Conservation (phyloP, 2,888 invertebrate genomes). For the Nomada lathburiana region DNA sequence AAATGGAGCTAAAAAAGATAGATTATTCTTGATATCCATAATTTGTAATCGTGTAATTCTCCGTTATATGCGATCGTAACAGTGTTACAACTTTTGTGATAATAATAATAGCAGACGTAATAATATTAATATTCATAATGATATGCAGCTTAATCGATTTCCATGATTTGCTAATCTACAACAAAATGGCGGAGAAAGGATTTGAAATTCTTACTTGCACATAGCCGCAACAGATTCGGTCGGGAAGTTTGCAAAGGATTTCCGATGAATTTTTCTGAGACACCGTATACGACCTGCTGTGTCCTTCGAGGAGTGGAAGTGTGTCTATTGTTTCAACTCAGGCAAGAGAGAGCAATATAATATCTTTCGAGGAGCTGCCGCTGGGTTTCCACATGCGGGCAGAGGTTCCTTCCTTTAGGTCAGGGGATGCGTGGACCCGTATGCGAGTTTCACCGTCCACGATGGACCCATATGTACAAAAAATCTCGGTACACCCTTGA, state of each 20-base stretch:
- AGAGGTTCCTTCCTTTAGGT: slow-evolving; percentile 58
- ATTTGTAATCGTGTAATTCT: too few relatives aligned
- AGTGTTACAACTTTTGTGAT: too few relatives aligned
- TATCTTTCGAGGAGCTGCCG: slow-evolving; percentile 71
- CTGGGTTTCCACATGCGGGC: slow-evolving; percentile 77
- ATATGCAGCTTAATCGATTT: too few relatives aligned
- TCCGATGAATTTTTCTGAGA: slow-evolving; percentile 44
- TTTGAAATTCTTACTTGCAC: neutral
- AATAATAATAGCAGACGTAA: too few relatives aligned
- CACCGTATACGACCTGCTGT: slow-evolving; percentile 44
- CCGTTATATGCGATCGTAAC: too few relatives aligned
- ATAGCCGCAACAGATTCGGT: neutral
- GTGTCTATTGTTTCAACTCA: slow-evolving; percentile 78
- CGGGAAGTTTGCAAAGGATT: neutral
- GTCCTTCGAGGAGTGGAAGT: slow-evolving; percentile 64
- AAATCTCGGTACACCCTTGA: slow-evolving; percentile 51
- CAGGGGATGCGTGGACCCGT: slow-evolving; percentile 60
- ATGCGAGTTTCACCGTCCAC: slow-evolving; percentile 45
- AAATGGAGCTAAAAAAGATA: neutral
- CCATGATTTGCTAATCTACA: too few relatives aligned
- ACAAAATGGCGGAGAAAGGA: slow-evolving; percentile 14
- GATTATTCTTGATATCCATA: neutral
- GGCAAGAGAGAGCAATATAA: slow-evolving; percentile 76
- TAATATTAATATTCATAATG: neutral
- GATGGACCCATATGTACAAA: slow-evolving; percentile 40